These are phyloP conservation scores for Lycaena phlaeas DNA, from an alignment of 2,888 invertebrate genomes.

Conservation along the genomic window DNA sequence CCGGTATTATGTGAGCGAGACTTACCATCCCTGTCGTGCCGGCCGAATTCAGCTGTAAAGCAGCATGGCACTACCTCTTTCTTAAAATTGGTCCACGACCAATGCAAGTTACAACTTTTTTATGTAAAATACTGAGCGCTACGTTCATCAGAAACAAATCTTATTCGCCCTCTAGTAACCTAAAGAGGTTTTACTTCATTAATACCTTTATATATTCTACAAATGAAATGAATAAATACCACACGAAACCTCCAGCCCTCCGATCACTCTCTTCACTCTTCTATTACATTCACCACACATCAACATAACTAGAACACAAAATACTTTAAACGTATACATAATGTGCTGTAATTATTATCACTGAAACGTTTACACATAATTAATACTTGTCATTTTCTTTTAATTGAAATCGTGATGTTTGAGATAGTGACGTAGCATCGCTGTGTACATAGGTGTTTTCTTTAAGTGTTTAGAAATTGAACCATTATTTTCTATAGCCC, in stretches of 20 bases:
- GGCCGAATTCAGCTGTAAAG: too few species aligned
- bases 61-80: too few species aligned
- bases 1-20: too few species aligned
- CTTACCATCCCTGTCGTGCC: too few species aligned
- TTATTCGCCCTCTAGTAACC: too few species aligned
- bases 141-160: too few species aligned
- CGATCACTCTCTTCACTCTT: conserved; percentile 51
- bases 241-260: conserved; percentile 41
- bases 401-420: conserved; percentile 21
- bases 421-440: conserved; percentile 34
- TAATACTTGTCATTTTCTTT: conserved; percentile 10
- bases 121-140: too few species aligned
- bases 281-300: conserved; percentile 21
- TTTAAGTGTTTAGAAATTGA: too few species aligned
- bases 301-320: conserved; percentile 4
- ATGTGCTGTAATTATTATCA: conserved; percentile 11
- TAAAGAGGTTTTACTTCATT: too few species aligned
- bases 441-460: conserved; percentile 20
- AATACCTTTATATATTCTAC: conserved; percentile 5
- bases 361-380: conserved; percentile 13
- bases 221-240: conserved; percentile 33
- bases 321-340: conserved; percentile 11
- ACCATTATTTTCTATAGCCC: conserved; percentile 1
- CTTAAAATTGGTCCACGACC: too few species aligned
- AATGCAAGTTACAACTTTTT: too few species aligned